Evolutionary conservation across 2,113 vertebrate genomes (phyloP), one percentile per base, ranked within the genome.

Genomic region (Hypomesus transpacificus): DNA sequence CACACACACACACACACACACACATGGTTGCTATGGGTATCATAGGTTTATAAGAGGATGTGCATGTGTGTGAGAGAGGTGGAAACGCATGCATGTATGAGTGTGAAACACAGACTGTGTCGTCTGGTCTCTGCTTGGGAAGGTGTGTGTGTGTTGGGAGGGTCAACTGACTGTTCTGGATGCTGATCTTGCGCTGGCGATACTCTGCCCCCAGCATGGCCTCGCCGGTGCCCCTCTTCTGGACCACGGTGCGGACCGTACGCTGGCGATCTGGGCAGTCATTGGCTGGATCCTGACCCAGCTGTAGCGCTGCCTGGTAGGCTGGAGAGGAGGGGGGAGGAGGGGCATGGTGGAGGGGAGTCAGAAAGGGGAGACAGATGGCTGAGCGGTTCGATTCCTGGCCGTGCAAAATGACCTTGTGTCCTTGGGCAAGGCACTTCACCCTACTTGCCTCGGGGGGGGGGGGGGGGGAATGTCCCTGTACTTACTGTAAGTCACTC

Each of bases 221-320:
- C 68, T 95, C 93, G 1, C 77, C 94, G 83, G 77, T 87, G 8
- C 97, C 97, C 0, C 80, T 90, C 65, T 94, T 94, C 91, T 99
- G 95, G 84, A 94, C 89, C 72, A 99, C 94, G 0, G 90, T 91
- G 13, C 96, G 94, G 16, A 98, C 83, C 4, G 91, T 92, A 28
- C 97, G 86, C 84, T 94, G 94, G n/a, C 85, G 91, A 80, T 99
- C 96, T 0, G 90, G 94, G 80, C 97, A 98, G 88, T 96, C 93
- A 0, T 96, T 87, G 1, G 95, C 66, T 0, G 97, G 97, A 81
- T 99, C 95, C 80, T 96, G 96, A 52, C 94, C 93, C 24, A 98
- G 77, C 78, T 93, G 92, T 13, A 95, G 82, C 0, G 88, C 86
- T 2, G 97, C 89, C 86, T 97, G 96, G 83, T 96, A 99, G 0